phyloP scores from a whole-genome alignment of 2,888 invertebrate genomes.

The Fragum fragum region DNA sequence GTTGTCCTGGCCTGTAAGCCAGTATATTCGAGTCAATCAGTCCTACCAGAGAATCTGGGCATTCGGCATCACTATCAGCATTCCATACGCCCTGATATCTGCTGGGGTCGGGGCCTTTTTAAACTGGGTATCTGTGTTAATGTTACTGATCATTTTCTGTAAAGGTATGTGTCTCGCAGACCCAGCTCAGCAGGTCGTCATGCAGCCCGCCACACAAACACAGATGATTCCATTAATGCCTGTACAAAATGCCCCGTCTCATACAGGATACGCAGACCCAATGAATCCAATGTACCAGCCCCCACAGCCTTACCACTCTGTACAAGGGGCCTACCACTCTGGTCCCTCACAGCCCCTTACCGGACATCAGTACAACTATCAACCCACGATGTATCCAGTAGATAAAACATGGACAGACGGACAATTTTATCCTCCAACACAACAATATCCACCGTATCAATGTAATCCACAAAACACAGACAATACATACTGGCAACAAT shows the following conservation, averaged over 20 bases:
- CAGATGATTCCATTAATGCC: constrained; percentile 30
- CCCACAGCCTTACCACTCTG: not conserved
- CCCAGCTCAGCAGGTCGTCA: not conserved
- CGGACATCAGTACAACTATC: constrained; percentile 15
- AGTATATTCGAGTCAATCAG: constrained; percentile 9
- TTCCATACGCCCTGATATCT: constrained; percentile 19
- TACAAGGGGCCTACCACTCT: not conserved
- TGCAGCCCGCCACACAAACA: constrained; percentile 3
- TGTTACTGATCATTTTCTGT: constrained; percentile 16
- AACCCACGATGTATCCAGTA: constrained; percentile 18
- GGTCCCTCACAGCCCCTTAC: not conserved
- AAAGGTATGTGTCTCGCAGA: constrained; percentile 7
- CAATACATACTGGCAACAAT: not conserved
- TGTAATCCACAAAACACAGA: constrained; percentile 4
- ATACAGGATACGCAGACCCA: constrained; percentile 3
- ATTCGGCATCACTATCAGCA: not conserved
- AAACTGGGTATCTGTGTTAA: not conserved
- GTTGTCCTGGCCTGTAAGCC: constrained; percentile 11
- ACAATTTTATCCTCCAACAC: constrained; percentile 9
- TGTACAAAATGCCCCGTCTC: not conserved
- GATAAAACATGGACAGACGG: constrained; percentile 5
- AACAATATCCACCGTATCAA: constrained; percentile 2
- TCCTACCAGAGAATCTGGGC: constrained; percentile 6
- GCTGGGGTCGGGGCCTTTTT: constrained; percentile 13
- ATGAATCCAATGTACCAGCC: constrained; percentile 18